These are phyloP conservation scores for Gallinago jamesoni DNA, from an alignment of 2,113 vertebrate genomes.

Conservation along the genomic window DNA sequence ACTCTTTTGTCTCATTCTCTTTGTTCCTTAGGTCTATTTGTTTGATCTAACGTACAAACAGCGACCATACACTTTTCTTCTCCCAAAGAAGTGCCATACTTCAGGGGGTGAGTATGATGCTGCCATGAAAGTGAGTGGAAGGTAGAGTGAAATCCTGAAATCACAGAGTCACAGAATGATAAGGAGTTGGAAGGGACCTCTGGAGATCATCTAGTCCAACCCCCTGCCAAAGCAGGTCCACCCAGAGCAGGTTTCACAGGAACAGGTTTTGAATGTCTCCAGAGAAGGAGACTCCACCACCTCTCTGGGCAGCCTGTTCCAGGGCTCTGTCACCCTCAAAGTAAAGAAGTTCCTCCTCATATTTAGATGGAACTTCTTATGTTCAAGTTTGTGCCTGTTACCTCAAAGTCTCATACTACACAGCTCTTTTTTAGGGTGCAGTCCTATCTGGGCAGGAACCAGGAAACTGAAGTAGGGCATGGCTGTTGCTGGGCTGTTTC, in stretches of 20 bases:
- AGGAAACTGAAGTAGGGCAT: neutral
- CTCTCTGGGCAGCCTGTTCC: too few species aligned
- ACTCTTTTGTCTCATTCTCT: neutral
- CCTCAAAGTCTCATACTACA: neutral
- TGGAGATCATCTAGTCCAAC: too few species aligned
- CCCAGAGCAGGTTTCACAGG: too few species aligned
- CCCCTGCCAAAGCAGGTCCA: too few species aligned
- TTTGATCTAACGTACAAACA: slow-evolving; percentile 97
- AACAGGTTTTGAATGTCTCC: too few species aligned
- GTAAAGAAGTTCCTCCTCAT: too few species aligned
- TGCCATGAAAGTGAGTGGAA: neutral
- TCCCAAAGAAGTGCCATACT: slow-evolving; percentile 90
- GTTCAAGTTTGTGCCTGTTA: too few species aligned
- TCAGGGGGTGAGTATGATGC: slow-evolving; percentile 79
- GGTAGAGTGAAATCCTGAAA: neutral
- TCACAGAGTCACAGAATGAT: too few species aligned
- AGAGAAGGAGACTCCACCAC: too few species aligned
- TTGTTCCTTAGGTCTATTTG: slow-evolving; percentile 87
- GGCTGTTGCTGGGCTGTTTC: neutral
- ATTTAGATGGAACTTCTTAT: too few species aligned
- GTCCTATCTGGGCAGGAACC: neutral
- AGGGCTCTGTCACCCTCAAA: too few species aligned
- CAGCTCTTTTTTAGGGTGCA: neutral
- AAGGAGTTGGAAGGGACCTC: too few species aligned
- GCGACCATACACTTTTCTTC: slow-evolving; percentile 91